Evolutionary conservation across 1,140 invertebrate species (phyloP).

Genomic region (Drosophila sp.): DNA sequence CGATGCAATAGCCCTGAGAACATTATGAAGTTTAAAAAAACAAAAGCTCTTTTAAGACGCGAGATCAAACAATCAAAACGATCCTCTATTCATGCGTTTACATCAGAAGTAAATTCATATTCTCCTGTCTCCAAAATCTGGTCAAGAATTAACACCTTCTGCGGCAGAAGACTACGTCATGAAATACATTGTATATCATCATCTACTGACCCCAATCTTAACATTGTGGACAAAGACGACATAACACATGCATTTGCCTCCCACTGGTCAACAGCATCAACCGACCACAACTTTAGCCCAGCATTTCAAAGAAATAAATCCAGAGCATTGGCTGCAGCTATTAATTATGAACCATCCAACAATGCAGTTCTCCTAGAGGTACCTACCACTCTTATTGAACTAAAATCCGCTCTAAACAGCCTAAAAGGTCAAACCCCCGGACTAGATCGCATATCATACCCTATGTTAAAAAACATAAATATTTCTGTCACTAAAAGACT

Average conservation of each 20-base stretch:
- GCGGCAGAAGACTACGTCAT: no score
- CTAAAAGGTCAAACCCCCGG: no score
- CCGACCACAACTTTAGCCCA: constrained; percentile 1
- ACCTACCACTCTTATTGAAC: constrained; percentile 1
- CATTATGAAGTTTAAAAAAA: background rate
- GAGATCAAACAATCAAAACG: background rate
- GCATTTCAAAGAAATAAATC: background rate
- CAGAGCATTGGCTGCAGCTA: background rate
- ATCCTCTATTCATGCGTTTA: no score
- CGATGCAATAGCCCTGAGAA: background rate
- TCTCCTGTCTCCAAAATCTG: no score
- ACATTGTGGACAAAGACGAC: no score
- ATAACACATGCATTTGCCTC: background rate
- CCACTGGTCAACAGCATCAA: background rate
- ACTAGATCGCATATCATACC: no score
- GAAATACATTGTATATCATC: no score
- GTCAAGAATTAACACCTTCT: no score
- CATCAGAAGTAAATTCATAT: no score
- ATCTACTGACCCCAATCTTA: no score
- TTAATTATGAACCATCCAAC: constrained; percentile 5
- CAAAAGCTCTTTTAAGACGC: constrained; percentile 2
- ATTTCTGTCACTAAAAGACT: background rate
- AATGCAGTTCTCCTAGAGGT: constrained; percentile 1
- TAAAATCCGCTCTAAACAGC: background rate
- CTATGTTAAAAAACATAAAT: no score